Evolutionary conservation across 2,797 vertebrate genomes (phyloP).

Genomic region (Megalops cyprinoides): DNA sequence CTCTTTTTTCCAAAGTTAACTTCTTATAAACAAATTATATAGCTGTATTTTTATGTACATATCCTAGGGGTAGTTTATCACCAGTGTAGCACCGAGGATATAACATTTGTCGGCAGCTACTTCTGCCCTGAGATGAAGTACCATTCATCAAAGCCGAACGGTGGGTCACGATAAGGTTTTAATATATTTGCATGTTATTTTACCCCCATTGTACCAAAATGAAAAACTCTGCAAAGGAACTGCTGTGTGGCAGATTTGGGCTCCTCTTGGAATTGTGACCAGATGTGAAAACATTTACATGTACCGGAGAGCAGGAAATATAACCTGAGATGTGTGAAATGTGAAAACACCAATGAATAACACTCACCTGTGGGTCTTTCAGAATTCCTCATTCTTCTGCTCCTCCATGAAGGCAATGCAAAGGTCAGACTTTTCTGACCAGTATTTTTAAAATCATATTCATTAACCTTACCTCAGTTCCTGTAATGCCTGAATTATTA

Average conservation of each 20-base stretch:
- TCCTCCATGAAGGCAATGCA: not conserved
- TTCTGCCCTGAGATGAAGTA: not conserved
- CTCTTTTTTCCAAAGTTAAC: not conserved
- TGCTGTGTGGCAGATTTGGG: conserved; percentile 5
- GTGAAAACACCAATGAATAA: not conserved
- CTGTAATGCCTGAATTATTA: not conserved
- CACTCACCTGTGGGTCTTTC: not conserved
- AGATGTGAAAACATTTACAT: conserved; percentile 9
- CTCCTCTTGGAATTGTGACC: conserved; percentile 1
- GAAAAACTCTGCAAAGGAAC: not conserved
- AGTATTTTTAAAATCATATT: not conserved
- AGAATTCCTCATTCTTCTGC: not conserved
- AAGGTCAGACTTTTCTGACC: not conserved
- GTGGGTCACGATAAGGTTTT: not conserved
- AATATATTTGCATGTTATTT: not conserved
- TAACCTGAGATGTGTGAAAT: not conserved
- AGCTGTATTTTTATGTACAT: no score
- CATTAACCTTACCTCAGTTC: not conserved
- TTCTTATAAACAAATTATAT: not conserved
- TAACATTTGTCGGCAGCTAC: not conserved
- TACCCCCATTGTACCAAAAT: not conserved
- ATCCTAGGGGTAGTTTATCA: not conserved
- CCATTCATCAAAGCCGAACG: not conserved
- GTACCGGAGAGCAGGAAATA: not conserved
- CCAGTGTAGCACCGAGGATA: not conserved